Evolutionary conservation across 2,113 vertebrate species (phyloP), one percentile per base, ranked within the genome.

Genomic region (Ochotona curzoniae): DNA sequence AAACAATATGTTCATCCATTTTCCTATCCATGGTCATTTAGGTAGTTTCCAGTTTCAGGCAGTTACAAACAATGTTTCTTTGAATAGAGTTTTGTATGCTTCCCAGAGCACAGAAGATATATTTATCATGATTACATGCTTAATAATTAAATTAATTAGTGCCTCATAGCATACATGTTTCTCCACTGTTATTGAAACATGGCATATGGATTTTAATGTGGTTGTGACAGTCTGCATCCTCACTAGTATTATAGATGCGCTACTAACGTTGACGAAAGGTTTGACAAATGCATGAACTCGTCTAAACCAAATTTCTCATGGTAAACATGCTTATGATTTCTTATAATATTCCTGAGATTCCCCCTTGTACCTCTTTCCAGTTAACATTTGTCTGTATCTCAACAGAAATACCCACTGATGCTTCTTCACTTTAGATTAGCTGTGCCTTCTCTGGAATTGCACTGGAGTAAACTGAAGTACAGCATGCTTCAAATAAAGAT

Each of bases 131-230:
- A 60, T 38, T 84, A 71, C 35, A 47, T 92, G 78, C 88, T 88
- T 79, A 17, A 7, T 6, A n/a, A 7, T 21, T 4, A 10, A 80
- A 3, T 89, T 71, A 73, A 25, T 88, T 57, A 79, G 47, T 79
- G 2, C 23, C 8, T 61, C 10, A 71, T n/a, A 73, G 4, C 25
- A 79, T 38, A 49, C 3, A 17, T 11, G 49, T 61, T 67, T 89
- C 74, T 84, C 84, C 49, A 84, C n/a, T 61, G 61, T 35, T 80
- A 70, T 70, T 44, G 35, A 57, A 89, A 66, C 80, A 89, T 44
- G 67, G 21, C 15, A 83, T 17, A 66, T 20, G 32, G 20, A 83
- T 78, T 71, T 87, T 66, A 66, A 92, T 49, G 20, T 74, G 57
- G 38, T 73, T 60, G 47, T 47, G 20, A 80, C 47, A 74, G n/a